phyloP scores from a whole-genome alignment of 92 coral and sea anemone species.

The Zoanthus sansibaricus region DNA sequence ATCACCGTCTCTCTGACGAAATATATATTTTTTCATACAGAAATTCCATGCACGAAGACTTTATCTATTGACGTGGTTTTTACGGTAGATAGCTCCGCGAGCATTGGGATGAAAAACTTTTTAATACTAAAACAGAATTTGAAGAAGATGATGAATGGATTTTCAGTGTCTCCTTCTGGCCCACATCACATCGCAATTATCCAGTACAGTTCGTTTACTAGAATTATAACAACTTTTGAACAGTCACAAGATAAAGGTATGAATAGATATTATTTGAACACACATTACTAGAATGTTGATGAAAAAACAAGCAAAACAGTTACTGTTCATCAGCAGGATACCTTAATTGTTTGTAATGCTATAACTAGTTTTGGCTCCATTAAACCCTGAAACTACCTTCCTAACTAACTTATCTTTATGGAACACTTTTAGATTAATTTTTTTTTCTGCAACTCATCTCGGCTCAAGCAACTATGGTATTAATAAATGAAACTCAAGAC shows the following conservation, averaged over 20 bases:
- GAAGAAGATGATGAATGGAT: neutral
- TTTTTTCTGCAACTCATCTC: neutral
- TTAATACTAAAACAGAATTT: neutral
- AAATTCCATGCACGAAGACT: neutral
- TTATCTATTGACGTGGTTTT: neutral
- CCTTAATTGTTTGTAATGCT: too few relatives aligned
- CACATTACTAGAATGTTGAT: too few relatives aligned
- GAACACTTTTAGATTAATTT: too few relatives aligned
- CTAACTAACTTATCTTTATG: too few relatives aligned
- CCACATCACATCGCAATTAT: constrained; percentile 15
- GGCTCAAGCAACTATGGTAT: too few relatives aligned
- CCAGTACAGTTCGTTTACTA: neutral
- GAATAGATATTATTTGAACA: neutral
- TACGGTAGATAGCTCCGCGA: constrained; percentile 18
- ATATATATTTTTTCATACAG: neutral
- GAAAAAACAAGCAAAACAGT: too few relatives aligned
- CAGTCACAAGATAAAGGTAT: constrained; percentile 18
- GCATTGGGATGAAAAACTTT: constrained; percentile 21
- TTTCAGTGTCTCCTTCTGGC: neutral
- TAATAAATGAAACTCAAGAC: too few relatives aligned
- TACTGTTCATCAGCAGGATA: too few relatives aligned
- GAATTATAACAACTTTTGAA: constrained; percentile 12
- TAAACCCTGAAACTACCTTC: too few relatives aligned
- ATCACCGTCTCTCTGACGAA: too few relatives aligned
- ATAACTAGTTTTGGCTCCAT: too few relatives aligned